Percentiles rank a stretch among this genome's conserved stretches.
Evolutionary conservation across 2,113 vertebrate genomes (phyloP).

Genomic region (Urocynchramus pylzowi): DNA sequence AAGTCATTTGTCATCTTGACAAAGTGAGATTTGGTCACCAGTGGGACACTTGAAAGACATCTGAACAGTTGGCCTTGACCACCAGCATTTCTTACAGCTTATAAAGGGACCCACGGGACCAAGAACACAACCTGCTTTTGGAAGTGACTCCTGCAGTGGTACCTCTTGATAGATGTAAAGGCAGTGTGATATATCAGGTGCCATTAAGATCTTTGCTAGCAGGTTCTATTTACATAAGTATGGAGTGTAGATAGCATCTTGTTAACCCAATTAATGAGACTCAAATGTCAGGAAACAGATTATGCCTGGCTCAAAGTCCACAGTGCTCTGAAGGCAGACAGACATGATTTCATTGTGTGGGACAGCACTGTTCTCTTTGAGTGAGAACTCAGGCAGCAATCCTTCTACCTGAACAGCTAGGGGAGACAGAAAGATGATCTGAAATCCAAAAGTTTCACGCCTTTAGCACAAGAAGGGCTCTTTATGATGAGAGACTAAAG

Average conservation of each 20-base stretch:
- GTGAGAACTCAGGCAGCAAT: neutral
- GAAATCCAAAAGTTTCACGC: neutral
- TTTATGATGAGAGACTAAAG: neutral
- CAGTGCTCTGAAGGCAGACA: neutral
- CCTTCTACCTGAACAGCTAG: neutral
- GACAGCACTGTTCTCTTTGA: neutral
- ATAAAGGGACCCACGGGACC: slow-evolving; percentile 45
- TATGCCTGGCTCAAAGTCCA: neutral
- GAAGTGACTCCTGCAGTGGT: neutral
- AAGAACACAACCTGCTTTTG: slow-evolving; percentile 23
- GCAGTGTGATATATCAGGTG: neutral
- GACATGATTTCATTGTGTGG: slow-evolving; percentile 6
- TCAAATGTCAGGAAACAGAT: slow-evolving; percentile 19
- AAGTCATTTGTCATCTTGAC: slow-evolving; percentile 73
- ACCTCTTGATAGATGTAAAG: neutral
- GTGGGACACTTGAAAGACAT: slow-evolving; percentile 71
- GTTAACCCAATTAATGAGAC: slow-evolving; percentile 47
- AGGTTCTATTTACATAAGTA: neutral
- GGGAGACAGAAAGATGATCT: neutral
- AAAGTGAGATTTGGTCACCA: slow-evolving; percentile 69
- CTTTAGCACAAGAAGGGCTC: neutral
- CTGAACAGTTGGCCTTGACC: slow-evolving; percentile 64
- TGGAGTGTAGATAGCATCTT: neutral
- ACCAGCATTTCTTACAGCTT: slow-evolving; percentile 58
- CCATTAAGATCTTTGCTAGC: slow-evolving; percentile 19